Evolutionary conservation across 1,140 invertebrate species (phyloP).

Genomic region (Meloidogyne hapla): DNA sequence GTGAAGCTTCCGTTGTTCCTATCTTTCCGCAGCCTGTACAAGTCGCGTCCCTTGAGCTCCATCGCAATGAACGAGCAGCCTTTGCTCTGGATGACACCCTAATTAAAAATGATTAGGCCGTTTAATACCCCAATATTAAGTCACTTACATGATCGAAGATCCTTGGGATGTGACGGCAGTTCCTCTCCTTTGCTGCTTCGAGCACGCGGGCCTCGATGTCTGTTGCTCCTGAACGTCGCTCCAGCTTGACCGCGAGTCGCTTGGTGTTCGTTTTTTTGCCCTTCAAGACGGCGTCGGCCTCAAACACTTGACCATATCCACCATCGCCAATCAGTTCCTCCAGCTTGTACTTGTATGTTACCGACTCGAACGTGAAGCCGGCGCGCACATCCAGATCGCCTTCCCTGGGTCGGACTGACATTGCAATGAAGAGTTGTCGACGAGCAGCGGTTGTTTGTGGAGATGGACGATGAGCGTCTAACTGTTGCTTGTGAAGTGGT

Average conservation of each 20-base stretch:
- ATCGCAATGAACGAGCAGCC: constrained; percentile 49
- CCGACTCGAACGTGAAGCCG: neutral
- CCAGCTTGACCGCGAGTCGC: neutral
- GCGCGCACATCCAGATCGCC: neutral
- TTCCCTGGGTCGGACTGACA: neutral
- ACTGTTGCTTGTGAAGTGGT: neutral
- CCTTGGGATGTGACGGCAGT: neutral
- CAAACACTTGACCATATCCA: neutral
- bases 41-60: constrained; percentile 50
- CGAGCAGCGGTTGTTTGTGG: neutral
- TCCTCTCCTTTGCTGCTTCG: neutral
- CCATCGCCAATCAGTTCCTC: constrained; percentile 1
- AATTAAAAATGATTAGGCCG: neutral
- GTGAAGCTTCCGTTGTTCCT: constrained; percentile 44
- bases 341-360: neutral
- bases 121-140: neutral
- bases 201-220: neutral
- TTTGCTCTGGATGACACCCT: constrained; percentile 14
- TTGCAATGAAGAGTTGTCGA: neutral
- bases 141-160: constrained; percentile 1
- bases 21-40: constrained; percentile 49
- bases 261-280: neutral
- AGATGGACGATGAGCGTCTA: neutral
- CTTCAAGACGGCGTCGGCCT: neutral
- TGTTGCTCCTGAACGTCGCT: neutral